These are phyloP conservation scores for Micromys minutus DNA, from an alignment of 2,113 vertebrate genomes.

Conservation along the genomic window DNA sequence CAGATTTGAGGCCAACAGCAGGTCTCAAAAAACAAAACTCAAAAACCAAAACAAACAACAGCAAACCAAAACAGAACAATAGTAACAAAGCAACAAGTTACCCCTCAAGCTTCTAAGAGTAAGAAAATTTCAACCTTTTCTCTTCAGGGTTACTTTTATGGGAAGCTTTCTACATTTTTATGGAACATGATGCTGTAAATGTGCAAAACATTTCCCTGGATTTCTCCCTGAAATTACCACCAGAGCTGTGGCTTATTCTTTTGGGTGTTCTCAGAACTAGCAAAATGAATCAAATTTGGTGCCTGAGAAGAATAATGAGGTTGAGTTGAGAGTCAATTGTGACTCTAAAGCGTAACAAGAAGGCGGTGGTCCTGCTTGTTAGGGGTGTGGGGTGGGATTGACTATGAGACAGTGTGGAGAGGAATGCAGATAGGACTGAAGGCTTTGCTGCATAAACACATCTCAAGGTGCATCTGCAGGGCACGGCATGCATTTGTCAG, in stretches of 20 bases:
- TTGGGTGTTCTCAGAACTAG: background rate
- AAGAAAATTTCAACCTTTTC: background rate
- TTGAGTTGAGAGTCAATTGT: background rate
- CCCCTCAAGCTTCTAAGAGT: background rate
- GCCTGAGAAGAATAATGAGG: background rate
- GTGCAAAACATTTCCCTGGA: background rate
- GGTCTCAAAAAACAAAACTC: background rate
- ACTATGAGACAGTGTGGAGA: background rate
- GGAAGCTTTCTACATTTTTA: background rate
- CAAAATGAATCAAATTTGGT: conserved; percentile 20
- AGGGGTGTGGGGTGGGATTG: background rate
- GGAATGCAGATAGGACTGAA: background rate
- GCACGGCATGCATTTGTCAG: background rate
- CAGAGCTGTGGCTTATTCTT: background rate
- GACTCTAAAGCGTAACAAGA: background rate
- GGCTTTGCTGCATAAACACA: background rate
- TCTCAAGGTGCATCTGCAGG: background rate
- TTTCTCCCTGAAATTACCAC: background rate
- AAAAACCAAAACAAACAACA: background rate
- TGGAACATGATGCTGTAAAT: background rate
- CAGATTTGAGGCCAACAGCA: background rate
- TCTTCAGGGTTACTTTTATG: conserved; percentile 13
- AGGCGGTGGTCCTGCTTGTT: background rate
- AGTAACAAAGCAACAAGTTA: background rate
- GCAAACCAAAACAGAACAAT: background rate